Percentiles rank a stretch among this genome's conserved stretches.
These are phyloP conservation scores for Dryobates pubescens DNA, from an alignment of 2,797 vertebrate species.

Conservation along the genomic window DNA sequence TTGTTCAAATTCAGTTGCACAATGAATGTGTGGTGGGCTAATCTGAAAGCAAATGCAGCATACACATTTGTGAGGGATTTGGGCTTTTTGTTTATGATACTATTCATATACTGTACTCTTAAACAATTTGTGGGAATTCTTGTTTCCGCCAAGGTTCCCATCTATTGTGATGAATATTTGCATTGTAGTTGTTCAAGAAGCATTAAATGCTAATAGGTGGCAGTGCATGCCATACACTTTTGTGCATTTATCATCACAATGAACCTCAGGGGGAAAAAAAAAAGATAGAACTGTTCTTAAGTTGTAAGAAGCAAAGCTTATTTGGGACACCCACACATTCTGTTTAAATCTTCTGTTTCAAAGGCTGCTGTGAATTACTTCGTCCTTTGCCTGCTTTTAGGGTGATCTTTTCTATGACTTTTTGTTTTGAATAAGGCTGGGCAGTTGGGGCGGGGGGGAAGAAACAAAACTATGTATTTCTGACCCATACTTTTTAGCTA, in stretches of 20 bases:
- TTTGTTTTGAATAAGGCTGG: neutral
- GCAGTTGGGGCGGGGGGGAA: neutral
- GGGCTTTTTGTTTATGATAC: slow-evolving; percentile 35
- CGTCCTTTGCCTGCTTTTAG: neutral
- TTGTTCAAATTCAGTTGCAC: neutral
- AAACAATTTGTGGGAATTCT: slow-evolving; percentile 68
- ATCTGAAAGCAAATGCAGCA: neutral
- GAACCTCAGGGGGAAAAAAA: slow-evolving; percentile 38
- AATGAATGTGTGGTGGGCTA: neutral
- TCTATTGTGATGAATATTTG: slow-evolving; percentile 64
- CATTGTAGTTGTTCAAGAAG: slow-evolving; percentile 70
- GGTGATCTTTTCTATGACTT: neutral
- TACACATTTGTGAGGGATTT: neutral
- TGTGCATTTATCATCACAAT: slow-evolving; percentile 52
- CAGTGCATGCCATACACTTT: slow-evolving; percentile 24
- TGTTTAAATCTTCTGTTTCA: neutral
- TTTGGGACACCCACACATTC: neutral
- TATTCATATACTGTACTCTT: slow-evolving; percentile 61
- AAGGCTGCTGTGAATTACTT: slow-evolving; percentile 9
- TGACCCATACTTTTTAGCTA: too few species aligned
- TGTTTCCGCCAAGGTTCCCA: slow-evolving; percentile 56
- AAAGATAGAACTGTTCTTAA: slow-evolving; percentile 21
- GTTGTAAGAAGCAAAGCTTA: slow-evolving; percentile 11
- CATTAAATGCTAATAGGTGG: slow-evolving; percentile 58
- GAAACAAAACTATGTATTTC: too few species aligned